Evolutionary conservation across 2,113 vertebrate species (phyloP), one percentile per base, ranked within the genome.

Genomic region (Urocolius indicus): DNA sequence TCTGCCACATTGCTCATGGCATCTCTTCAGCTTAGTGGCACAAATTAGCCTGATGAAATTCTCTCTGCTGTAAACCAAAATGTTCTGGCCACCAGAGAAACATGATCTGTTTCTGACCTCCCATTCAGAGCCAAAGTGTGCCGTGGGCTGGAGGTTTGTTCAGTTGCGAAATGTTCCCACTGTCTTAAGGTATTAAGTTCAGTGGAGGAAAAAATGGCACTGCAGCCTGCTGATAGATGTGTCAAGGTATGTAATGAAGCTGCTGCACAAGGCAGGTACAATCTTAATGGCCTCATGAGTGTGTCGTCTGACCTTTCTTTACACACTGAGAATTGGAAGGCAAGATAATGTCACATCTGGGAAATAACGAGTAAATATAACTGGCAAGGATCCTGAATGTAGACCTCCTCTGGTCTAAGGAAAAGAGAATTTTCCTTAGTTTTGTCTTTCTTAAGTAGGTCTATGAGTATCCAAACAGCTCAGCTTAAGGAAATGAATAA

Each of bases 261-360:
- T 93, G 88, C 82, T 68, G 75, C 81, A 80, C 17, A 2, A 76
- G 71, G 84, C 63, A 94, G 84, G 82, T 74, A 69, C 48, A 52
- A 74, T 13, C 52, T 11, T 15, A 49, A 20, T 5, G 75, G 88
- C 55, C 66, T 6, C 51, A 71, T 45, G 77, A 76, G 34, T 52
- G 51, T 36, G 69, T 74, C 85, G 76, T 36, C 77, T 91, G 85
- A 65, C 77, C 77, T 63, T 51, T 23, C 55, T 65, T 63, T 38
- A 41, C 90, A 85, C 58, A 46, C 72, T 54, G 94, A 83, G 82
- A 81, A 75, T 1, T n/a, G 29, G 57, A 94, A 80, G 83, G 79
- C 86, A 89, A 78, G 52, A 26, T 88, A 92, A 94, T 62, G 69
- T 82, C 88, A 90, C 68, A 67, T 41, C 83, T 92, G 90, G 88